These are phyloP conservation scores for Octodonta nipae DNA, from an alignment of 2,888 invertebrate genomes.

Conservation along the genomic window DNA sequence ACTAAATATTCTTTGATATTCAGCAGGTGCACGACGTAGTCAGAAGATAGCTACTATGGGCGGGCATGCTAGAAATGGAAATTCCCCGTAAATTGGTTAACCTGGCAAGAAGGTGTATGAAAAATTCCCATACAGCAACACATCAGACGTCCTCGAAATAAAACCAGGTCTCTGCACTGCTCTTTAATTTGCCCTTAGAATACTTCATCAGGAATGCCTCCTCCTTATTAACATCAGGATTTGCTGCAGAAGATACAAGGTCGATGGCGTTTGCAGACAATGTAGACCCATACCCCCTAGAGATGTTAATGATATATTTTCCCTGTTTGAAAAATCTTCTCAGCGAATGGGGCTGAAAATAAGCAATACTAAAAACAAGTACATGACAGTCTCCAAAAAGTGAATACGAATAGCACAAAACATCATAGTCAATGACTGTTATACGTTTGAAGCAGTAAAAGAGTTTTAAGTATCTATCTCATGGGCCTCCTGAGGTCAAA, in stretches of 20 bases:
- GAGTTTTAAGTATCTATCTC: too few relatives aligned
- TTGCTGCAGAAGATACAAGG: background rate
- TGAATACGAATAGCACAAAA: too few relatives aligned
- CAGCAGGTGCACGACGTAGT: background rate
- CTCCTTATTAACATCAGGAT: background rate
- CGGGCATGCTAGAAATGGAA: conserved; percentile 1
- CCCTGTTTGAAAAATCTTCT: too few relatives aligned
- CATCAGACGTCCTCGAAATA: background rate
- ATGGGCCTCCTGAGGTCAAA: too few relatives aligned
- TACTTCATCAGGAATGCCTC: conserved; percentile 1
- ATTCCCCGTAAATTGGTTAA: conserved; percentile 1
- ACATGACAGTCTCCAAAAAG: too few relatives aligned
- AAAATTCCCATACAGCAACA: background rate
- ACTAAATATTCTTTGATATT: background rate
- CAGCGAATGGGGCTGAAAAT: too few relatives aligned
- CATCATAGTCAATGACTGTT: too few relatives aligned
- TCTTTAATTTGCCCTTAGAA: conserved; percentile 1
- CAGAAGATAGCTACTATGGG: background rate
- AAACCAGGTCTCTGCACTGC: background rate
- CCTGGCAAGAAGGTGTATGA: background rate
- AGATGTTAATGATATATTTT: too few relatives aligned
- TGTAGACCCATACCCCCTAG: too few relatives aligned
- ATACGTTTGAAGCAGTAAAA: too few relatives aligned
- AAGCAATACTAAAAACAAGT: too few relatives aligned
- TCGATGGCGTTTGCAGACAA: background rate